Percentiles rank a stretch among this genome's conserved stretches.
phyloP scores from a whole-genome alignment of 2,113 vertebrate genomes.

The Bucco capensis region DNA sequence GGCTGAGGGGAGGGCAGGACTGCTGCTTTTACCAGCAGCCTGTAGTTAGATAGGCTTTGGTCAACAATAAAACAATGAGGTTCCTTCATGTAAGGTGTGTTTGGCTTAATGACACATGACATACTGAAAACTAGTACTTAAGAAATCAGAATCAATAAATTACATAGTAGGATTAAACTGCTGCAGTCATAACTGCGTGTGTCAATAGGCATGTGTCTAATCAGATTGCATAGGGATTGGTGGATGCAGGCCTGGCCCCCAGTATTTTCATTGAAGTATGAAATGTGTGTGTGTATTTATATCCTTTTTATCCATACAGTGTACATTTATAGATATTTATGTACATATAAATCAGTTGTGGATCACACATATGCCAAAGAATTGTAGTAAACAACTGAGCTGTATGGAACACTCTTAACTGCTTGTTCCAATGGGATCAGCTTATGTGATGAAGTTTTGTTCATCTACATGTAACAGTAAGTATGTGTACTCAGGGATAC shows the following conservation, averaged over 20 bases:
- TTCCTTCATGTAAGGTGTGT: constrained; percentile 13
- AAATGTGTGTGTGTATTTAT: neutral
- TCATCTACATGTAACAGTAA: neutral
- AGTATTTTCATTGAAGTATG: neutral
- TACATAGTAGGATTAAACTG: neutral
- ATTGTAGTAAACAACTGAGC: neutral
- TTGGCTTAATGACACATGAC: constrained; percentile 8
- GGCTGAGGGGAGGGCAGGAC: neutral
- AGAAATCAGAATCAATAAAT: constrained; percentile 16
- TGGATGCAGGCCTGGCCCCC: neutral
- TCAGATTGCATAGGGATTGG: neutral
- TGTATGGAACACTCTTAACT: neutral
- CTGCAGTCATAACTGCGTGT: neutral
- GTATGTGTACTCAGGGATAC: neutral
- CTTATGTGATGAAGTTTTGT: neutral
- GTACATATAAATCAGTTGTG: neutral
- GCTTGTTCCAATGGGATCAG: neutral
- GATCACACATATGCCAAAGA: neutral
- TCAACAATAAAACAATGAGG: constrained; percentile 17
- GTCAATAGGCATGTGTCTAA: neutral
- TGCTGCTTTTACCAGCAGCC: neutral
- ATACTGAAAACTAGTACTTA: neutral
- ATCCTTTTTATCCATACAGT: neutral
- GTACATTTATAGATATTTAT: neutral
- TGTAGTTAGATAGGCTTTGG: constrained; percentile 19